phyloP scores from a whole-genome alignment of 2,797 vertebrate species.

The Sciurus carolinensis region DNA sequence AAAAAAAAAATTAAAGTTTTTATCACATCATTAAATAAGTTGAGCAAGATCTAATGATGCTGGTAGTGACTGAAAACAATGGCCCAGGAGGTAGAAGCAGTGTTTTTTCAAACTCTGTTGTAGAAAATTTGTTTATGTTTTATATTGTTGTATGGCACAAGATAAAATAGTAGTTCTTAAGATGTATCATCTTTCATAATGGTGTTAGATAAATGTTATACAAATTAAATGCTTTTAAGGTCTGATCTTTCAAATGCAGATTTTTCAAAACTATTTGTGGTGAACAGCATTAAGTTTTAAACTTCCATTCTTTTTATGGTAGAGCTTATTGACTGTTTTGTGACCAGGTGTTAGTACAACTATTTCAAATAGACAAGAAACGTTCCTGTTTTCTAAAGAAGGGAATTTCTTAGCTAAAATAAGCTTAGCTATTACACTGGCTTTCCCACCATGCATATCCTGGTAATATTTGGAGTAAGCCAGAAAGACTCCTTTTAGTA shows the following conservation, averaged over 20 bases:
- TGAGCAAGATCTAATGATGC: neutral
- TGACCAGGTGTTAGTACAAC: neutral
- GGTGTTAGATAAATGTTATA: neutral
- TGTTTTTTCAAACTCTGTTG: neutral
- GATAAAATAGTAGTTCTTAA: neutral
- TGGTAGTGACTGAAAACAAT: neutral
- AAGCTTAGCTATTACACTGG: neutral
- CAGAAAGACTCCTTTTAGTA: neutral
- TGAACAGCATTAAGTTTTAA: neutral
- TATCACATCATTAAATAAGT: neutral
- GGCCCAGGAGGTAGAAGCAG: neutral
- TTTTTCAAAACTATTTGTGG: neutral
- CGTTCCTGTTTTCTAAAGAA: neutral
- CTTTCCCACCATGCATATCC: neutral
- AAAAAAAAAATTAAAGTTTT: neutral
- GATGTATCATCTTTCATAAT: neutral
- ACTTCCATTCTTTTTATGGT: neutral
- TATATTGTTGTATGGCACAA: neutral
- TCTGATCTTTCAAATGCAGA: neutral
- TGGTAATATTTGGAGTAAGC: neutral
- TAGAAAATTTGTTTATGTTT: neutral
- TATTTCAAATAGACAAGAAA: constrained; percentile 4
- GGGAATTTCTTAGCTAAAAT: neutral
- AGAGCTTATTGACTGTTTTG: neutral
- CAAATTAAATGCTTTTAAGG: neutral